These are phyloP conservation scores for Nothoprocta perdicaria DNA, from an alignment of 2,113 vertebrate genomes.

Conservation along the genomic window DNA sequence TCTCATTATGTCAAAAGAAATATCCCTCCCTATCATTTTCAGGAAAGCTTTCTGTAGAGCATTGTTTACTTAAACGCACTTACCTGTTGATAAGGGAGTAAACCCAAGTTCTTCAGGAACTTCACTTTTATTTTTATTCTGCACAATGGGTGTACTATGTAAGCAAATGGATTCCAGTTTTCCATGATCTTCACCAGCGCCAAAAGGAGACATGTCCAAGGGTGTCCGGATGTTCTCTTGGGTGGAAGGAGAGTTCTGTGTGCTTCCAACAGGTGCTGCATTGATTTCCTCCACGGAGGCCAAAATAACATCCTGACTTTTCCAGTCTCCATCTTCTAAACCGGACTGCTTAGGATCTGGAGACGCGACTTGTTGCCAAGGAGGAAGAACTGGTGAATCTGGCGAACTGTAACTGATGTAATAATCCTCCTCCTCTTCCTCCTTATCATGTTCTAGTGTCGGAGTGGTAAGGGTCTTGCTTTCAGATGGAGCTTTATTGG, in stretches of 20 bases:
- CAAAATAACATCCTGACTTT: slow-evolving; percentile 50
- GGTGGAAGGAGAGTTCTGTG: slow-evolving; percentile 50
- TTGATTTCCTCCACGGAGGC: slow-evolving; percentile 58
- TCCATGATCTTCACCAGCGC: slow-evolving; percentile 46
- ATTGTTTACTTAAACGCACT: slow-evolving; percentile 13
- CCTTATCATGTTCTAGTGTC: slow-evolving; percentile 63
- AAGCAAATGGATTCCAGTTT: slow-evolving; percentile 72
- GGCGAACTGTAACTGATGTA: slow-evolving; percentile 78
- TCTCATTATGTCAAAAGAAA: neutral
- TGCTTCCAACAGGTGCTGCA: slow-evolving; percentile 20
- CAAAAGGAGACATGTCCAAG: slow-evolving; percentile 68
- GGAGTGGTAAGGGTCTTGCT: slow-evolving; percentile 40
- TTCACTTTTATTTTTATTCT: slow-evolving; percentile 64
- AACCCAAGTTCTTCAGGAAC: slow-evolving; percentile 79
- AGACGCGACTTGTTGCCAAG: slow-evolving; percentile 86
- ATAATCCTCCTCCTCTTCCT: slow-evolving; percentile 70
- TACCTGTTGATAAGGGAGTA: slow-evolving; percentile 87
- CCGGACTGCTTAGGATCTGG: slow-evolving; percentile 68
- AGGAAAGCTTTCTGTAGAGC: neutral
- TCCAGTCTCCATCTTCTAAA: slow-evolving; percentile 61
- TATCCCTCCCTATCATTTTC: neutral
- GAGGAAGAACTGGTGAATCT: slow-evolving; percentile 83
- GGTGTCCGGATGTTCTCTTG: slow-evolving; percentile 11
- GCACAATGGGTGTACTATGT: slow-evolving; percentile 86
- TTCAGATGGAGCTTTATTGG: slow-evolving; percentile 57